A percentile compares a stretch with the other conserved stretches of the same genome.
Evolutionary conservation across 2,888 invertebrate species (phyloP).

Genomic region (Mythimna loreyi): DNA sequence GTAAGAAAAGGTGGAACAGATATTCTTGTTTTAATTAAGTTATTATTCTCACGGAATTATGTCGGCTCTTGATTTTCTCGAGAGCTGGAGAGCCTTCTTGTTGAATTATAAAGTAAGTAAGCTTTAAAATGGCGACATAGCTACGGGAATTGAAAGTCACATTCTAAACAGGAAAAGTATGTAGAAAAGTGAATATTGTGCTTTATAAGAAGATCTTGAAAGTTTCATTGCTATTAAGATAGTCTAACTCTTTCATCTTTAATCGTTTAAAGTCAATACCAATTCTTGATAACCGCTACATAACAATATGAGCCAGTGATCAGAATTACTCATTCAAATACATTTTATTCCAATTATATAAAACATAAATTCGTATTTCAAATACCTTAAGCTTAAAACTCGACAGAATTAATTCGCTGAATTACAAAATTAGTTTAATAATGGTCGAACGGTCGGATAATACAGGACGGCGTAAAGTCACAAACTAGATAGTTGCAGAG

Average conservation of each 20-base stretch:
- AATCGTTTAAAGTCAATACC: neutral
- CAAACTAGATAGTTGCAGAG: neutral
- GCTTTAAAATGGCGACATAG: neutral
- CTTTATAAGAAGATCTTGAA: neutral
- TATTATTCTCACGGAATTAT: conserved; percentile 55
- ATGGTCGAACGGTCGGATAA: conserved; percentile 57
- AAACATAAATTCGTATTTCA: conserved; percentile 50
- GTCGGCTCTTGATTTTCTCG: conserved; percentile 36
- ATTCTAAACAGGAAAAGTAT: too few relatives aligned
- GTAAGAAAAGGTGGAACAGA: conserved; percentile 54
- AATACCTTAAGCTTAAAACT: conserved; percentile 52
- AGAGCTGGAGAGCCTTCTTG: conserved; percentile 2
- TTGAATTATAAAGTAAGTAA: conserved; percentile 7
- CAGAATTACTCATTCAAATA: conserved; percentile 7
- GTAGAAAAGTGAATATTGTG: too few relatives aligned
- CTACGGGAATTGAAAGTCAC: neutral
- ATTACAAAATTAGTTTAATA: conserved; percentile 66
- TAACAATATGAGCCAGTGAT: neutral
- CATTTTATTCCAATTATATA: conserved; percentile 23
- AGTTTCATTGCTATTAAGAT: neutral
- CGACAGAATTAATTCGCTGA: conserved; percentile 60
- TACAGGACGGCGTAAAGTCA: conserved; percentile 26
- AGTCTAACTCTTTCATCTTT: neutral
- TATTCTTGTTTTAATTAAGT: conserved; percentile 58
- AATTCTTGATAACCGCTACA: neutral